Evolutionary conservation across 2,888 invertebrate genomes (phyloP).

Genomic region (Vanessa cardui): DNA sequence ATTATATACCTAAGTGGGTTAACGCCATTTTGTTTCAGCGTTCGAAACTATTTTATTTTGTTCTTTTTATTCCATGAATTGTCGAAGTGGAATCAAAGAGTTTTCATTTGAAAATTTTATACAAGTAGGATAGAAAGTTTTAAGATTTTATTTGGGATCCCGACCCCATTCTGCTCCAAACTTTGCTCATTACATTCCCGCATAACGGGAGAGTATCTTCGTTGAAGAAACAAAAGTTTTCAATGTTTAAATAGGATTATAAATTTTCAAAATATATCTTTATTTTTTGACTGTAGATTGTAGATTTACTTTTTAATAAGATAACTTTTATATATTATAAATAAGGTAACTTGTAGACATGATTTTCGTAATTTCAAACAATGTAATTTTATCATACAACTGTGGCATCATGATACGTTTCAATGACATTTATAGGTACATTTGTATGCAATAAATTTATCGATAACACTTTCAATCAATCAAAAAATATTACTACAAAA

Average conservation of each 20-base stretch:
- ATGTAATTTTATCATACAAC: too few species aligned
- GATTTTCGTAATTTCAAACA: too few species aligned
- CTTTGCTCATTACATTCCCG: constrained; percentile 63
- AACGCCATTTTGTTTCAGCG: constrained; percentile 9
- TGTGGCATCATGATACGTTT: too few species aligned
- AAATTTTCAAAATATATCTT: constrained; percentile 10
- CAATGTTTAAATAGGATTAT: constrained; percentile 34
- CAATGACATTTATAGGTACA: too few species aligned
- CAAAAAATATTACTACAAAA: too few species aligned
- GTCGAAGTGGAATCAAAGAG: constrained; percentile 46
- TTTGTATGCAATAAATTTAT: too few species aligned
- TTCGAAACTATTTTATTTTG: constrained; percentile 21
- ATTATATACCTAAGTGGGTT: constrained; percentile 6
- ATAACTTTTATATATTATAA: neutral
- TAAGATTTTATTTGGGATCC: constrained; percentile 65
- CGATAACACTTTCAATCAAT: too few species aligned
- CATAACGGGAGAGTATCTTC: constrained; percentile 36
- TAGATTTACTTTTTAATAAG: neutral
- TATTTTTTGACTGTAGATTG: neutral
- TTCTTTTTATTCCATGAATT: constrained; percentile 20
- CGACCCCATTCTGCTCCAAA: constrained; percentile 59
- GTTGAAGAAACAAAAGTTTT: constrained; percentile 36
- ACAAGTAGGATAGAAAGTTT: constrained; percentile 72
- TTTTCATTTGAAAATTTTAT: constrained; percentile 61
- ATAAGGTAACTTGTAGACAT: too few species aligned